Percentiles rank a stretch among this genome's conserved stretches.
These are phyloP conservation scores for Ylistrum balloti DNA, from an alignment of 1,140 invertebrate species.

Conservation along the genomic window DNA sequence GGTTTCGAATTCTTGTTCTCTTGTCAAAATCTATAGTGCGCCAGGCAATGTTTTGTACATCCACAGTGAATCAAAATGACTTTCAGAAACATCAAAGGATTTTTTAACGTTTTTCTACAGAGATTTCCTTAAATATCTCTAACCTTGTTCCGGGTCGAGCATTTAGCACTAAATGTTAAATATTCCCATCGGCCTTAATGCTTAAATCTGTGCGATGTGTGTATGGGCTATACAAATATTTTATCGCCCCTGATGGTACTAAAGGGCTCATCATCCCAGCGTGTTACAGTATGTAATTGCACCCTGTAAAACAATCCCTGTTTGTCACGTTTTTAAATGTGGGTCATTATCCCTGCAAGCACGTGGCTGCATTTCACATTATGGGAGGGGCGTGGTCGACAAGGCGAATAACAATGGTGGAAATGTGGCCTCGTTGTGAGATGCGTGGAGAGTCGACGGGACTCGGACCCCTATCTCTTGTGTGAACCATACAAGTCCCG, in stretches of 20 bases:
- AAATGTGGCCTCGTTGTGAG: conserved; percentile 47
- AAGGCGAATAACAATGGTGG: conserved; percentile 21
- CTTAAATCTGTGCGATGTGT: conserved; percentile 17
- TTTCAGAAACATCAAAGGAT: background rate
- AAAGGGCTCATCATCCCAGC: conserved; percentile 54
- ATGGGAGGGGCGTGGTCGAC: conserved; percentile 46
- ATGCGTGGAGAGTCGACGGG: conserved; percentile 43
- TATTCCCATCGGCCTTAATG: conserved; percentile 13
- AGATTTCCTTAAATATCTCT: conserved; percentile 14
- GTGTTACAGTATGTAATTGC: conserved; percentile 47
- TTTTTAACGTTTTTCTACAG: background rate
- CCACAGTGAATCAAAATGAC: background rate
- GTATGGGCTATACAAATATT: conserved; percentile 23
- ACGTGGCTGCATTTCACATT: conserved; percentile 49
- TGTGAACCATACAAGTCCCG: background rate
- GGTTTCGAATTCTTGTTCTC: background rate
- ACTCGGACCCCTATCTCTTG: conserved; percentile 47
- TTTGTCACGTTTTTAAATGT: conserved; percentile 53
- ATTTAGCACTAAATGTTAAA: background rate
- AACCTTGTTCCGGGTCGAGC: background rate
- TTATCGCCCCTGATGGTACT: conserved; percentile 33
- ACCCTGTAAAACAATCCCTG: conserved; percentile 46
- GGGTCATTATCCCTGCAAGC: conserved; percentile 53
- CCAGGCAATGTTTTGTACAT: background rate
- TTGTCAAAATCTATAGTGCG: background rate